Evolutionary conservation across 1,140 invertebrate genomes (phyloP), one percentile per base, ranked within the genome.

Genomic region (Piezodorus guildinii): DNA sequence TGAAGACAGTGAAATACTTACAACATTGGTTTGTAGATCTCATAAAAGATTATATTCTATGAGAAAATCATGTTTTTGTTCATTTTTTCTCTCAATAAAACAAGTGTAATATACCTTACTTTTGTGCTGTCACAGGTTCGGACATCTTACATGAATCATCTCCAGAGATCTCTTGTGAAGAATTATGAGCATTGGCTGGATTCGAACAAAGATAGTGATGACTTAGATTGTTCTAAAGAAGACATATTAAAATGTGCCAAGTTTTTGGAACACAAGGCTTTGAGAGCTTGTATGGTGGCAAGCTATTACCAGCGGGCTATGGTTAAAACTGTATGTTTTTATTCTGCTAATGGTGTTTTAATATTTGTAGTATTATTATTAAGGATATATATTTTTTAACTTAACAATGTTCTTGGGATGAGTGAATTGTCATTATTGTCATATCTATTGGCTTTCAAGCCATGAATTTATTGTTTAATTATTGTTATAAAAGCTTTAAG

Each of bases 211-310:
- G 30, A 19, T 5, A 44, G 25, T 43, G 58, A 34, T 43, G 58
- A 60, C 16, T 58, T 34, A 10, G 52, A 56, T 6, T 34, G 25
- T 60, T 34, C n/a, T 19, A 19, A 19, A 14, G 43, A 54, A 19
- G 62, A 54, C 25, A 56, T 63, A 39, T n/a, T 58, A 34, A 56
- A 44, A 17, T 63, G 62, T 63, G 63, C 63, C 17, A 43, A 39
- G 10, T 45, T 19, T 8, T 27, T 65, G 52, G 59, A 61, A 30
- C 39, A 43, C 16, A 65, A 61, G 59, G 45, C 56, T 15, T 43
- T 60, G 21, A 39, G 56, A 39, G 43, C 56, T 17, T 65, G 45
- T 19, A 65, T 65, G 56, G 39, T 61, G 59, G 59, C 56, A 16
- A 60, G 43, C 25, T 34, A 30, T 34, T 61, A 60, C 23, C 63